Evolutionary conservation across 2,888 invertebrate species (phyloP).

Genomic region (Dioctria rufipes): DNA sequence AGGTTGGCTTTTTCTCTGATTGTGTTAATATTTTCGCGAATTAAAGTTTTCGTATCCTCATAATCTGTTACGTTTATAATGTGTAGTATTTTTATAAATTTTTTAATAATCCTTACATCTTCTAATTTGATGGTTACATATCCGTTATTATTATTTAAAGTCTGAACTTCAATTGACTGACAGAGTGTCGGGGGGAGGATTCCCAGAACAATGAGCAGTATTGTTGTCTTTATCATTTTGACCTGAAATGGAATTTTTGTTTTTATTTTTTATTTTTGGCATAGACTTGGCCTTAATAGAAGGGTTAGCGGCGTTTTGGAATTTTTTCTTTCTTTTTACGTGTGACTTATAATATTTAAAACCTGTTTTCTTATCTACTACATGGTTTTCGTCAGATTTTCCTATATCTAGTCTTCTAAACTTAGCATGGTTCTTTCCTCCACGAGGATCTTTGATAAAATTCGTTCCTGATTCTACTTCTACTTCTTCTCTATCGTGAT

Average conservation of each 20-base stretch:
- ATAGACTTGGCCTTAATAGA: slow-evolving; percentile 37
- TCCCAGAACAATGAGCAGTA: not conserved
- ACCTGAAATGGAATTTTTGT: not conserved
- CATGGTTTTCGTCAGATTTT: slow-evolving; percentile 56
- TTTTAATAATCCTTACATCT: not conserved
- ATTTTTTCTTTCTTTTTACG: slow-evolving; percentile 56
- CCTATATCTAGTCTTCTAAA: slow-evolving; percentile 56
- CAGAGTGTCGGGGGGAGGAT: not conserved
- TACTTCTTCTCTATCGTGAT: too few relatives aligned
- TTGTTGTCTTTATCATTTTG: not conserved
- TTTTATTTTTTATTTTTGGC: not conserved
- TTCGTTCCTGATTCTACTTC: slow-evolving; percentile 10
- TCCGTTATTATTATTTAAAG: slow-evolving; percentile 13
- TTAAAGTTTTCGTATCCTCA: not conserved
- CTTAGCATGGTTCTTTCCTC: slow-evolving; percentile 56
- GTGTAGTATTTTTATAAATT: slow-evolving; percentile 3
- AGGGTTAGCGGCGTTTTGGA: slow-evolving; percentile 55
- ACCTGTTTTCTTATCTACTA: slow-evolving; percentile 52
- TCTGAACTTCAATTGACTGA: slow-evolving; percentile 12
- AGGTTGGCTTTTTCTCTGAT: not conserved
- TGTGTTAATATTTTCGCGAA: slow-evolving; percentile 18
- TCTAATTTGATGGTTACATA: slow-evolving; percentile 2
- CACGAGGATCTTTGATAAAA: slow-evolving; percentile 40
- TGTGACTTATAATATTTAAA: slow-evolving; percentile 59
- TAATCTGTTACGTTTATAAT: slow-evolving; percentile 7